Base-by-base conservation (phyloP, 2,113 vertebrate species). In the Heterochromis multidens region DNA sequence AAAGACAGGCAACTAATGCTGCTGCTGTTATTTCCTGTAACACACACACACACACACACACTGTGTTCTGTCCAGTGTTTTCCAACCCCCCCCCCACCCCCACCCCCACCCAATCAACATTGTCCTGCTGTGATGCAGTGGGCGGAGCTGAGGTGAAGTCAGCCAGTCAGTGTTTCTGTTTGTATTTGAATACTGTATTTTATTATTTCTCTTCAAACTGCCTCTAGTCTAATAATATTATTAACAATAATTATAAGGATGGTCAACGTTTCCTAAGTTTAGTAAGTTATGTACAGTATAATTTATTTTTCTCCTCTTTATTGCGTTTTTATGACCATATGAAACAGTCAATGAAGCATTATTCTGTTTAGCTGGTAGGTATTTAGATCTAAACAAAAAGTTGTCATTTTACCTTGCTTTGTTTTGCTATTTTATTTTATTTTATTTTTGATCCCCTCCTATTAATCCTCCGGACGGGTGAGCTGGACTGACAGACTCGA, bases 281-380 rank as follows among this genome's bases (percentile, higher is more conserved):
- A 98, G 97, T 99, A 99, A 99, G 96, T 99, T 99, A 98, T 98
- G 97, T 98, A 98, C 98, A 99, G 97, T 97, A 98, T 99, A 99
- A 99, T 99, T 99, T 99, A 99, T 99, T 98, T 97, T 96, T 96
- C 88, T 95, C 95, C 95, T 93, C 95, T 95, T 95, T 93, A 90
- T 91, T 72, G 63, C 82, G 97, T 96, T 97, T 97, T 97, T 96
- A 96, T 96, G 92, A 95, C 95, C 93, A 96, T 96, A 95, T 96
- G 97, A 96, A 96, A 94, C 97, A 97, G 96, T 97, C 96, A 95
- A 94, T 95, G 85, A 96, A 97, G 96, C 96, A 95, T 95, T 96
- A 96, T 96, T 95, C 96, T 97, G 94, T 96, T 96, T 96, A 97
- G 97, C 96, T 97, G 96, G 97, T 97, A 97, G 97, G 91, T 97